Base-by-base conservation (phyloP, 2,888 invertebrate genomes). In the Dimorphilus gyrociliatus region DNA sequence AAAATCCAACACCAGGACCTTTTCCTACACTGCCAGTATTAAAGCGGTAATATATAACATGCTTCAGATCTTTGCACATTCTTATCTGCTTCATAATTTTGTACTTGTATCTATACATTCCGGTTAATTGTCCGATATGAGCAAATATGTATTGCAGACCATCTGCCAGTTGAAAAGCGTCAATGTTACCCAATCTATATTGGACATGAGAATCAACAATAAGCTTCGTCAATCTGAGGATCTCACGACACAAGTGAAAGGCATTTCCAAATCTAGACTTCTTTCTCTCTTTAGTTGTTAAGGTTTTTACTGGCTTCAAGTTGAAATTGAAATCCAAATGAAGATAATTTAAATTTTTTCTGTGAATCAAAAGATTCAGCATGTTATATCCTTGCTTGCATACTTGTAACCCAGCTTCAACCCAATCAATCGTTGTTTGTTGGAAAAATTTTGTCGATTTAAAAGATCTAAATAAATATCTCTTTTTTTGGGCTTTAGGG, bases 291-390 rank as follows among this genome's bases (percentile, higher is more conserved):
- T 99, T 97, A 0, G 97, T 99, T 0, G 97, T 99, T 38, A 99
- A 69, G 0, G 97, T 99, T 62, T 99, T 97, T 1, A 99, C 97
- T 0, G 97, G 97, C 60, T 99, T 99, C 63, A 99, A 72, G 64
- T 99, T 99, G 63, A 99, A 99, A 64, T 99, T 99, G 64, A 97
- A 99, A 68, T 99, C 97, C 65, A 99, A 72, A 73, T 99, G 97
- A 18, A 99, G 73, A 55, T 99, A 99, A 65, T 99, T 99, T 36
- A 99, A 72, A 65, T 99, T 99, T 67, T 99, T 99, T 38, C 97
- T 78, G 64, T 99, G 97, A 54, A 99, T 99, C 41, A 99, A 70
- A 38, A 99, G 69, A 63, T 99, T 99, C 40, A 99, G 67, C 97
- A 99, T 99, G 64, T 99, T 99, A 67, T 99, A 99, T 3, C 97